Base-by-base conservation (phyloP, 2,113 vertebrate genomes). In the Panthera tigris region DNA sequence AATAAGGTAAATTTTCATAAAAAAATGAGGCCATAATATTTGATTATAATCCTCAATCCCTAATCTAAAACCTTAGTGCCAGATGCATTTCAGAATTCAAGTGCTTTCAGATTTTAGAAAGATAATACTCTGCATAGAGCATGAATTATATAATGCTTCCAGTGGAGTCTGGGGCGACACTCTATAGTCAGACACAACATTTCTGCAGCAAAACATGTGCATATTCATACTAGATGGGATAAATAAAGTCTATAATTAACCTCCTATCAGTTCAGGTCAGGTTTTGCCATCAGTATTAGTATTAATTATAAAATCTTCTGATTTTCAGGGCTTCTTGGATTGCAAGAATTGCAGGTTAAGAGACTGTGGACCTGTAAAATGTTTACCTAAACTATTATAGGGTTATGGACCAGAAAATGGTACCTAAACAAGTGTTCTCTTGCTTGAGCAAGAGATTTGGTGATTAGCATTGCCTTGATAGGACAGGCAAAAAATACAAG, bases 251-350 rank as follows among this genome's bases (percentile, higher is more conserved):
- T 52, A 61, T 48, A 23, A 69, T 96, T 92, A 95, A 92, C 74
- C 39, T 94, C 65, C 50, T 15, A 94, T 95, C 63, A 57, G 79
- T 90, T 97, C 63, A 86, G 86, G 82, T 91, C 68, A 92, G n/a
- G 23, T 73, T 91, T 93, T 76, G 4, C 79, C 74, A 92, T 94
- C 41, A 95, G 50, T 18, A 71, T 71, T n/a, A 95, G 50, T 18
- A 71, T 71, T n/a, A 91, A 80, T 57, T 57, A 92, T 0, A 89
- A 96, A 97, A 92, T n/a, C 71, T 87, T 50, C 19, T 39, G 10
- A 65, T 52, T 95, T 97, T 50, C 55, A 97, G 50, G 80, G 52
- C 10, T 97, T 93, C 78, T 79, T 93, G 31, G 76, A 78, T 76
- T 95, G 73, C 21, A 73, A 29, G 33, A 95, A 39, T 65, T 91